Evolutionary conservation across 2,113 vertebrate genomes (phyloP).

Genomic region (Hippocampus barbouri): DNA sequence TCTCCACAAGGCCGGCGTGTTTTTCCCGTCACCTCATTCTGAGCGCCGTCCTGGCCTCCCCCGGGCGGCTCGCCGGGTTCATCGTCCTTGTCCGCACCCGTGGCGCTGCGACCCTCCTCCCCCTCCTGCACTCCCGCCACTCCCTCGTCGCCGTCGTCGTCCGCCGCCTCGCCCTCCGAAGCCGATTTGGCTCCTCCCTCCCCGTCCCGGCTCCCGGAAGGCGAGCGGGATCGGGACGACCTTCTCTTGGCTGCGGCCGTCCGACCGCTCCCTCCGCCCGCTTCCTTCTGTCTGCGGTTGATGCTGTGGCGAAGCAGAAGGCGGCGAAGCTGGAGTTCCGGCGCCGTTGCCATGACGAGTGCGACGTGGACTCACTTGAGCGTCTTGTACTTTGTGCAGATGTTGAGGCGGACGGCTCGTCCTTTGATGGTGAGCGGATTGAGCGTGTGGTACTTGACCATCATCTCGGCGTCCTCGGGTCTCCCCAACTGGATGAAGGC

Average conservation of each 20-base stretch:
- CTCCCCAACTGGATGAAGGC: conserved; percentile 90
- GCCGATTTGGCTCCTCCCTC: conserved; percentile 14
- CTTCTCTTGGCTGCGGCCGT: background rate
- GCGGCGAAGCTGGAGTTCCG: too few relatives aligned
- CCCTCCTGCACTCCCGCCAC: conserved; percentile 53
- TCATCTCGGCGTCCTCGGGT: conserved; percentile 87
- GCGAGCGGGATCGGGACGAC: conserved; percentile 14
- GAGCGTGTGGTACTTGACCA: conserved; percentile 89
- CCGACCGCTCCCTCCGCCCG: conserved; percentile 8
- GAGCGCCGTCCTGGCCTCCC: conserved; percentile 2
- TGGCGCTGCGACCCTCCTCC: background rate
- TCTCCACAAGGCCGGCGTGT: background rate
- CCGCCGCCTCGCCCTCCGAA: background rate
- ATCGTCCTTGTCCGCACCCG: conserved; percentile 37
- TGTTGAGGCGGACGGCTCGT: conserved; percentile 64
- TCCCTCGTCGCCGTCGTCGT: conserved; percentile 35
- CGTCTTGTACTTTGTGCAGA: conserved; percentile 76
- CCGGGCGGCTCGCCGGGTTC: conserved; percentile 15
- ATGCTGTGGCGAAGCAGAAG: conserved; percentile 42
- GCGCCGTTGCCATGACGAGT: too few relatives aligned
- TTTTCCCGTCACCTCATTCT: background rate
- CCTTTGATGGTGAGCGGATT: conserved; percentile 73
- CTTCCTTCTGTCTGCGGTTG: conserved; percentile 36
- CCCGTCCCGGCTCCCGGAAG: conserved; percentile 46
- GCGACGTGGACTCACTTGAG: conserved; percentile 62